Percentiles rank a stretch among this genome's conserved stretches.
Evolutionary conservation across 2,888 invertebrate species (phyloP).

Genomic region (Creontiades dilutus): DNA sequence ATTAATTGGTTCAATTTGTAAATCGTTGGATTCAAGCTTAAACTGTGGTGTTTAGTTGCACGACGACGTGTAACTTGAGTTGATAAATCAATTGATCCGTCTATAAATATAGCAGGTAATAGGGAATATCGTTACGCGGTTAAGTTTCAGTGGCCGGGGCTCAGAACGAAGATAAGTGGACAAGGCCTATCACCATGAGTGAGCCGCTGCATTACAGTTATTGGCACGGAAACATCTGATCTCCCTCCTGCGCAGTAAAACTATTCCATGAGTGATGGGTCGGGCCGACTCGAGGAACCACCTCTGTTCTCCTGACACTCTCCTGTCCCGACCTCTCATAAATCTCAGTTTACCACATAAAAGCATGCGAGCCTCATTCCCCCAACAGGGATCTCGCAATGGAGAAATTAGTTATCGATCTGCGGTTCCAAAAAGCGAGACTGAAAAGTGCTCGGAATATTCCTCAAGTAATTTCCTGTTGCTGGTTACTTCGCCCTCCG

Average conservation of each 20-base stretch:
- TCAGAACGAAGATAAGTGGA: conserved; percentile 19
- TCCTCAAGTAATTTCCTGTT: too few species aligned
- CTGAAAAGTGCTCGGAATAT: too few species aligned
- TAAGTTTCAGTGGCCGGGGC: neutral
- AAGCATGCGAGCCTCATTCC: neutral
- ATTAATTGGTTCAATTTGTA: too few species aligned
- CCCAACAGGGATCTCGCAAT: too few species aligned
- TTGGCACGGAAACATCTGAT: neutral
- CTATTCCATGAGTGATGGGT: conserved; percentile 18
- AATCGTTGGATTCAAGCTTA: too few species aligned
- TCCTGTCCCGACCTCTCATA: neutral
- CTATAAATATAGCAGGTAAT: too few species aligned
- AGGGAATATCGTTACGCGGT: neutral
- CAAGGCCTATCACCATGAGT: neutral
- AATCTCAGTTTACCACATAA: conserved; percentile 1
- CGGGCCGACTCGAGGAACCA: neutral
- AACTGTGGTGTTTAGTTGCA: too few species aligned
- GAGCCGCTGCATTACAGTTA: neutral
- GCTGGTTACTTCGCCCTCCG: too few species aligned
- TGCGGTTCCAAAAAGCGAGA: too few species aligned
- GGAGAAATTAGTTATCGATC: too few species aligned
- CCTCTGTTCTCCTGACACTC: neutral
- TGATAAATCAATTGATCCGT: too few species aligned
- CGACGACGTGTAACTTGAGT: too few species aligned
- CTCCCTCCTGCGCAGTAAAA: conserved; percentile 2